Base-by-base conservation (phyloP, 2,113 vertebrate species). In the Cettia cetti region DNA sequence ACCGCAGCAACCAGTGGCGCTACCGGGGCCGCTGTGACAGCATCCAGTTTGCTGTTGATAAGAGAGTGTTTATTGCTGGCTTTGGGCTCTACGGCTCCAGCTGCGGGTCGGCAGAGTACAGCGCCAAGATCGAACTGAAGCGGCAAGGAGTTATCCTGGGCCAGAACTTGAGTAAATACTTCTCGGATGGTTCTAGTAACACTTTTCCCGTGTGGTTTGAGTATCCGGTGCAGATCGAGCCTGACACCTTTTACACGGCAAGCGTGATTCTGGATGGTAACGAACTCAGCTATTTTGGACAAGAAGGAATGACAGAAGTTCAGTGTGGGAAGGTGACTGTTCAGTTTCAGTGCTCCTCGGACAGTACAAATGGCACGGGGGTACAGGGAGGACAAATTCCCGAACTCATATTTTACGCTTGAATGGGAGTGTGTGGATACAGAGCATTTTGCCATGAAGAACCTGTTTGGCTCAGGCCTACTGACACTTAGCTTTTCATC, bases 241-340 rank as follows among this genome's bases (percentile, higher is more conserved):
- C 99, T 0, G 99, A 99, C 92, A 99, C 99, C 21, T 99, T 99
- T 97, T 99, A 99, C 97, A 99, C 99, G 2, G 99, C 99, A 33
- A 99, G 99, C 1, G 99, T 99, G 86, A 98, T 99, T 72, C 98
- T 99, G 93, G 99, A 99, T 39, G 99, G 99, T 64, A 99, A 98
- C 0, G 99, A 99, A 97, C 98, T 99, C 86, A 99, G 99, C 96
- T 99, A 99, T 96, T 99, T 99, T 39, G 99, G 99, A 82, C 99
- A 99, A 76, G 99, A 99, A 92, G 99, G 99, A 69, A 99, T 99
- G 99, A 99, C 99, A 13, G 99, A 99, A 96, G 99, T 99, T 52
- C 99, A 99, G 95, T 99, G 99, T 95, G 99, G 99, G 66, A 99
- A 99, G 97, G 99, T 99, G 95, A 99, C 99, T 80, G 99, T 99